These are phyloP conservation scores for Pteropus rufus DNA, from an alignment of 2,797 vertebrate species.

Conservation along the genomic window DNA sequence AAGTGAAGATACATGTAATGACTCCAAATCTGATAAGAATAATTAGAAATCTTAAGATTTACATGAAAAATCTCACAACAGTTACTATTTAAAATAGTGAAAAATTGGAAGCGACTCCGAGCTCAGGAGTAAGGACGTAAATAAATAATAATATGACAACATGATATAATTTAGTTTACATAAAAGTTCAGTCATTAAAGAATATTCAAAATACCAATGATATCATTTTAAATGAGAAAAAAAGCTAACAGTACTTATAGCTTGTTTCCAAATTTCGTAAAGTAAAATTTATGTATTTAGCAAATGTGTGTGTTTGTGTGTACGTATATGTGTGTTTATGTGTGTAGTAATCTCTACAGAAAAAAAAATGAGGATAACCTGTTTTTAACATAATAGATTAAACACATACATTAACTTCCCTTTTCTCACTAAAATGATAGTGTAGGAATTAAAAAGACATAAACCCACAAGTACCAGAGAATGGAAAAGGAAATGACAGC, in stretches of 20 bases:
- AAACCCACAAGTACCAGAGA: neutral
- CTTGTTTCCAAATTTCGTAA: neutral
- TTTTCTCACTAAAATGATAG: constrained; percentile 5
- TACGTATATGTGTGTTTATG: neutral
- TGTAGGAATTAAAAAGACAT: neutral
- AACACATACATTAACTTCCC: neutral
- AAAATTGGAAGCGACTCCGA: neutral
- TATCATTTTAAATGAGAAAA: neutral
- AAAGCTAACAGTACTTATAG: neutral
- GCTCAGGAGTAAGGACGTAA: neutral
- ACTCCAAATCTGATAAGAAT: neutral
- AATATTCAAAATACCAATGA: neutral
- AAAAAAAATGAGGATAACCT: neutral
- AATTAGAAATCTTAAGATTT: neutral
- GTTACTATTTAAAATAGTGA: neutral
- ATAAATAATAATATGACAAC: constrained; percentile 5
- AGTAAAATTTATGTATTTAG: neutral
- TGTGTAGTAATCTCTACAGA: neutral
- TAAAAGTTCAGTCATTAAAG: constrained; percentile 34
- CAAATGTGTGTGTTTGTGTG: neutral
- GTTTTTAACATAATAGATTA: neutral
- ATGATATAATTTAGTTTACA: neutral
- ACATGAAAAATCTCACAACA: neutral
- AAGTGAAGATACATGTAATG: neutral
- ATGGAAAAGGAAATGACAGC: neutral